Conservation (phyloP, 2,113 vertebrate species). For the Elgaria multicarinata region DNA sequence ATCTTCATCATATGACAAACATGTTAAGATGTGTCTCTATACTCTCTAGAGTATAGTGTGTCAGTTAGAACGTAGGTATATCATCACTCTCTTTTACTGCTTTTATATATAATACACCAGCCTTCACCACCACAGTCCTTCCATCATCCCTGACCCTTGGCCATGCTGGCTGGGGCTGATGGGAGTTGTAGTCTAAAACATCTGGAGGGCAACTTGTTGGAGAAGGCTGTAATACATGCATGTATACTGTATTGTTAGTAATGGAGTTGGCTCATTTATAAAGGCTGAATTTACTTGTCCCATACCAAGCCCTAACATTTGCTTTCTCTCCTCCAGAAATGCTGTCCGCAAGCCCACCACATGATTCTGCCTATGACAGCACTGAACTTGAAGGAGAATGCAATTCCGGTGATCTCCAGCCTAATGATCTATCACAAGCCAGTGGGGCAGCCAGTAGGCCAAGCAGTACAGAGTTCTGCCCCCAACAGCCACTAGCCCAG, state of each 20-base stretch:
- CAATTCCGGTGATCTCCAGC: slow-evolving; percentile 45
- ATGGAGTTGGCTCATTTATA: neutral
- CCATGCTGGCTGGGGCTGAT: too few species aligned
- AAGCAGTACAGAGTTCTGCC: slow-evolving; percentile 19
- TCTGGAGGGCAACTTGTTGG: neutral
- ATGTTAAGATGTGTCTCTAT: neutral
- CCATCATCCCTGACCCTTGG: too few species aligned
- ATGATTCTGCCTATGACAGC: slow-evolving; percentile 95
- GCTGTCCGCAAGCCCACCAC: slow-evolving; percentile 78
- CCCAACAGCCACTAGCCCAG: neutral
- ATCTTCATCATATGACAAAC: neutral
- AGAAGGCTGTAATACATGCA: neutral
- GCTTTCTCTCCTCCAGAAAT: slow-evolving; percentile 77
- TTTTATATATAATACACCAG: neutral
- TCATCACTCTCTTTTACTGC: neutral
- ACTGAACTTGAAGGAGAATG: slow-evolving; percentile 86
- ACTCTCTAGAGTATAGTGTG: too few species aligned
- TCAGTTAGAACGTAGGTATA: neutral
- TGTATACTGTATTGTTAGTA: neutral
- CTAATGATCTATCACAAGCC: neutral
- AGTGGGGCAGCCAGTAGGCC: neutral
- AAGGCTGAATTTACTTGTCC: neutral
- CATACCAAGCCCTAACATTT: slow-evolving; percentile 19
- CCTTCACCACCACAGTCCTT: too few species aligned
- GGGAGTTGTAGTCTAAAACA: too few species aligned